Percentiles rank a stretch among this genome's conserved stretches.
phyloP scores from a whole-genome alignment of 2,113 vertebrate genomes.

The Hyperoodon ampullatus region DNA sequence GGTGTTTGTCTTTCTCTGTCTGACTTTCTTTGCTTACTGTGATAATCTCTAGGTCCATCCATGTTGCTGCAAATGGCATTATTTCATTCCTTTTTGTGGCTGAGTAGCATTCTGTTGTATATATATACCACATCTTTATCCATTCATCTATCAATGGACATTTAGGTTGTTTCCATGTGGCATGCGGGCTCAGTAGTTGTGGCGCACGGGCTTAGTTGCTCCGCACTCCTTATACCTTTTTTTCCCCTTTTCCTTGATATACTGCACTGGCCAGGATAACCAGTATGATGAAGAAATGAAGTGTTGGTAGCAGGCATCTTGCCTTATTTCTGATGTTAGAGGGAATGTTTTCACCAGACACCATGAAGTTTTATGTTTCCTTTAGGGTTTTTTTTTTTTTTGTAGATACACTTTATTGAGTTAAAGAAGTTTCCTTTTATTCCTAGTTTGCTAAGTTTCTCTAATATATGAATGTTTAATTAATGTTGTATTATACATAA shows the following conservation, averaged over 20 bases:
- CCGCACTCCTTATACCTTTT: not conserved
- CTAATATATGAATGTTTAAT: not conserved
- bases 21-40: not conserved
- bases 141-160: not conserved
- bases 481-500: not conserved
- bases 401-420: not conserved
- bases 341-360: not conserved
- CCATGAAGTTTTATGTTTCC: not conserved
- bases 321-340: not conserved
- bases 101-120: not conserved
- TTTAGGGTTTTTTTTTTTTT: not conserved
- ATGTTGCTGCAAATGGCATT: not conserved
- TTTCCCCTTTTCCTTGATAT: not conserved
- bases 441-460: not conserved
- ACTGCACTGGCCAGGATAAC: not conserved
- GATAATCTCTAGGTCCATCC: not conserved
- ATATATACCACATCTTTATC: not conserved
- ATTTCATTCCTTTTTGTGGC: not conserved
- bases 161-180: not conserved
- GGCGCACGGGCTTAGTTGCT: no score
- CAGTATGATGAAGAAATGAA: not conserved
- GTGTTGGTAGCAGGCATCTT: no score
- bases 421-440: not conserved
- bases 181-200: no score
- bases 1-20: not conserved